phyloP scores from a whole-genome alignment of 2,888 invertebrate species.

The Apotomis betuletana region DNA sequence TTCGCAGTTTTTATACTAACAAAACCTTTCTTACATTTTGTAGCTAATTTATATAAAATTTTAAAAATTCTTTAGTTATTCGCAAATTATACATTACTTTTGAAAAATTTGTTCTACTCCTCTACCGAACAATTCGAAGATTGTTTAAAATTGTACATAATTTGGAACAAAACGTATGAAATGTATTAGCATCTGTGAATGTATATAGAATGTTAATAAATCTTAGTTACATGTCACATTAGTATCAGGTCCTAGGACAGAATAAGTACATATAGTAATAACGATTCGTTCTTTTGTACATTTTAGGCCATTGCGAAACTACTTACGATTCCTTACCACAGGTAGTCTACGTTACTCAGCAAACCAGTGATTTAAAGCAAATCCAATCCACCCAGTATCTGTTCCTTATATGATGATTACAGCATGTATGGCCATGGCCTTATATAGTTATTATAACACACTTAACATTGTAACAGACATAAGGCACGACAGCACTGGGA shows the following conservation, averaged over 20 bases:
- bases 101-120: too few species aligned
- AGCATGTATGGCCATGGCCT: not conserved
- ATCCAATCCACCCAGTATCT: constrained; percentile 42
- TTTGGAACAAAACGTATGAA: too few species aligned
- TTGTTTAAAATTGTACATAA: too few species aligned
- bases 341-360: constrained; percentile 41
- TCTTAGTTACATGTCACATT: constrained; percentile 19
- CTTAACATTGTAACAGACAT: constrained; percentile 21
- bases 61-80: too few species aligned
- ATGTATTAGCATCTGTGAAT: too few species aligned
- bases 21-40: too few species aligned
- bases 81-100: too few species aligned
- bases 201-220: too few species aligned
- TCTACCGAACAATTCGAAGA: too few species aligned
- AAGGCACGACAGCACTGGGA: constrained; percentile 40
- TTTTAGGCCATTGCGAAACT: constrained; percentile 67
- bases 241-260: constrained; percentile 43
- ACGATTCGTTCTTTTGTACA: constrained; percentile 46
- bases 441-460: not conserved
- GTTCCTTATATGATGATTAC: constrained; percentile 38
- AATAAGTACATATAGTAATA: constrained; percentile 41
- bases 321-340: constrained; percentile 56
- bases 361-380: constrained; percentile 49
- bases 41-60: too few species aligned
- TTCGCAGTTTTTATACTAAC: too few species aligned